Conservation (phyloP, 2,888 invertebrate genomes). For the Andrena praecox region DNA sequence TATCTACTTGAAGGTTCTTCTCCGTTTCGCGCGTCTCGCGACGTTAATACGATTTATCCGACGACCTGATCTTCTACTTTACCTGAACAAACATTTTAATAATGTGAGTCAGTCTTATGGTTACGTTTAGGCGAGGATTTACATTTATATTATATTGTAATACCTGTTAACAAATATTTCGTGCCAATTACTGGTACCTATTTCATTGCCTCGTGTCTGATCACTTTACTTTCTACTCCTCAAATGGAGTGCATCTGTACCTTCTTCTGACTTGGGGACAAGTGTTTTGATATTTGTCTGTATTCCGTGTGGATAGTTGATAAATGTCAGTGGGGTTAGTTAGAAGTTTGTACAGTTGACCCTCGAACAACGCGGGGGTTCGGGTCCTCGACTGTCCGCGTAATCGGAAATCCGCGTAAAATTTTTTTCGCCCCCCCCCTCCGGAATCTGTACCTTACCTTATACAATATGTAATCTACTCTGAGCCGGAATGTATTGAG, state of each 20-base stretch:
- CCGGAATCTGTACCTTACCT: no score
- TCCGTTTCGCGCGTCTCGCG: conserved; percentile 35
- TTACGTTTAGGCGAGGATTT: conserved; percentile 15
- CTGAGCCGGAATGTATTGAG: no score
- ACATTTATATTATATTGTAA: conserved; percentile 40
- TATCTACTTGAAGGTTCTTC: conserved; percentile 49
- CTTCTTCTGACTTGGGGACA: background rate
- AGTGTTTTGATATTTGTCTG: no score
- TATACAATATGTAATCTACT: no score
- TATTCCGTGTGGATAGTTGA: no score
- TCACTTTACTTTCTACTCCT: background rate
- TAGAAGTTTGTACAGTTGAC: no score
- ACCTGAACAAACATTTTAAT: conserved; percentile 36
- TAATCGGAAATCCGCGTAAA: no score
- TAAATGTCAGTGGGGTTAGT: no score
- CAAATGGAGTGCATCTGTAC: background rate
- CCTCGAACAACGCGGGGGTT: no score
- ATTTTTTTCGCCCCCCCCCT: no score
- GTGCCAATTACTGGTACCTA: background rate
- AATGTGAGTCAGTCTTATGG: background rate
- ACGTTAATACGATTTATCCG: conserved; percentile 53
- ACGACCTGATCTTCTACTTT: conserved; percentile 25
- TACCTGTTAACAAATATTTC: background rate
- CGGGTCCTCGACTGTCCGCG: no score
- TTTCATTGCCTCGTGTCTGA: background rate